phyloP scores from a whole-genome alignment of 2,113 vertebrate genomes.

The Tamias sibiricus region DNA sequence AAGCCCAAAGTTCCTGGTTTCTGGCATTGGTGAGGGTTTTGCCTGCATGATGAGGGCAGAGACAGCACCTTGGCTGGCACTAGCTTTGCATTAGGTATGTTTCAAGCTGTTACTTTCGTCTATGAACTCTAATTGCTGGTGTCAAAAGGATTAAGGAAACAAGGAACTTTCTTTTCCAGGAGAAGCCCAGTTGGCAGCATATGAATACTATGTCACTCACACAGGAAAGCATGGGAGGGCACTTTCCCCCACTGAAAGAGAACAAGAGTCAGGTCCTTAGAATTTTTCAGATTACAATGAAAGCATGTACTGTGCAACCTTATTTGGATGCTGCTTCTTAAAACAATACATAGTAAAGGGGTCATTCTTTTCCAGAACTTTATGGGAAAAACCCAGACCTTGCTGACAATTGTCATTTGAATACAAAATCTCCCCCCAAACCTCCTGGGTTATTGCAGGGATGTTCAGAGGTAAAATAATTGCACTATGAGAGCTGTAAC shows the following conservation, averaged over 20 bases:
- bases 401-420: background rate
- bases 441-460: too few relatives aligned
- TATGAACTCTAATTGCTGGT: constrained; percentile 1
- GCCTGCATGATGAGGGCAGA: background rate
- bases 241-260: background rate
- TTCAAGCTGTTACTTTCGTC: constrained; percentile 20
- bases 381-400: background rate
- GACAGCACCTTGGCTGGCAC: background rate
- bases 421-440: too few relatives aligned
- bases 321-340: background rate
- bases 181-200: background rate
- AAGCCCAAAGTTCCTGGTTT: constrained; percentile 46
- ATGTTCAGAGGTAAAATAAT: too few relatives aligned
- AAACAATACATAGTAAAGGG: background rate
- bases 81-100: background rate
- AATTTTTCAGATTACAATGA: background rate
- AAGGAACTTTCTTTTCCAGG: background rate
- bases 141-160: constrained; percentile 45
- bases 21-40: background rate
- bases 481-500: too few relatives aligned
- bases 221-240: background rate
- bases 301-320: background rate
- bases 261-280: background rate
- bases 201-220: background rate
- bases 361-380: background rate